Conservation (phyloP, 2,113 vertebrate genomes). For the Sylvietta virens region DNA sequence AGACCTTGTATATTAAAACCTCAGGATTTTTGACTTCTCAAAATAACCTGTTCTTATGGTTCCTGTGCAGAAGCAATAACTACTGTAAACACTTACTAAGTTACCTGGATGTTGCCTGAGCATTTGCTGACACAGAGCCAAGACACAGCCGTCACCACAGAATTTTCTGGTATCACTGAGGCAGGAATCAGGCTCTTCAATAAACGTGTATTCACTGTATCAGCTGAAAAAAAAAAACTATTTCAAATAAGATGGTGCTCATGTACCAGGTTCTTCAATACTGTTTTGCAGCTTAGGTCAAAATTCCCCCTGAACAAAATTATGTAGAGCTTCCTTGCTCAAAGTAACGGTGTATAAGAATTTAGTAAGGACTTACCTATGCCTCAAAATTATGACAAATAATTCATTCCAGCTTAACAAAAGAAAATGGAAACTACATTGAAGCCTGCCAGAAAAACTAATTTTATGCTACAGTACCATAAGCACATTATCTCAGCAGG, state of each 20-base stretch:
- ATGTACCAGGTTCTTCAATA: neutral
- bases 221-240: constrained; percentile 62
- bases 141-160: constrained; percentile 81
- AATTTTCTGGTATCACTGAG: constrained; percentile 77
- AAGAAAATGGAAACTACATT: neutral
- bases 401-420: neutral
- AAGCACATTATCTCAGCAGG: neutral
- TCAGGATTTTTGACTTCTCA: neutral
- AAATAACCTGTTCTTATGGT: neutral
- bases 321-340: neutral
- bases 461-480: neutral
- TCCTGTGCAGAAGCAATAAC: neutral
- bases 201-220: constrained; percentile 72
- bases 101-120: constrained; percentile 80
- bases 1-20: neutral
- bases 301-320: neutral
- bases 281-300: neutral
- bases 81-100: neutral
- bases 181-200: constrained; percentile 87
- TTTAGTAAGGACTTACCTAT: neutral
- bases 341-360: neutral
- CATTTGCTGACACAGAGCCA: constrained; percentile 83
- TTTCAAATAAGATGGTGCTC: neutral
- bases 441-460: neutral
- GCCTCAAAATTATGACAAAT: neutral